Conservation (phyloP, 2,797 vertebrate species). For the Helostoma temminkii region DNA sequence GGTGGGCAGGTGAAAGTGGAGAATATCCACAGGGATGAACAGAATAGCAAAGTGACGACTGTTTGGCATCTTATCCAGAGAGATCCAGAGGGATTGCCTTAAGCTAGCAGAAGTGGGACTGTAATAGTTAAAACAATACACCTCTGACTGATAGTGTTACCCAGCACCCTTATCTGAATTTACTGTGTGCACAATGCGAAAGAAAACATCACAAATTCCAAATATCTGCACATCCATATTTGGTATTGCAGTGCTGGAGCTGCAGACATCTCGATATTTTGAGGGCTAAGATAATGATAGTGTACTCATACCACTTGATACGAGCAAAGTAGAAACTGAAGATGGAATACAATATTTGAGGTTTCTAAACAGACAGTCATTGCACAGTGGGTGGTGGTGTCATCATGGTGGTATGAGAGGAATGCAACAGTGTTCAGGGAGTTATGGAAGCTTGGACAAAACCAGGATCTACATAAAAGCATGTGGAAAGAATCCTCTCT, state of each 20-base stretch:
- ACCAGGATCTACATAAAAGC: slow-evolving; percentile 41
- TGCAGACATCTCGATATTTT: slow-evolving; percentile 27
- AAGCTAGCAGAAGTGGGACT: slow-evolving; percentile 8
- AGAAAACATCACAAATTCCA: slow-evolving; percentile 35
- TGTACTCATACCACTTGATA: slow-evolving; percentile 40
- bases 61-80: slow-evolving; percentile 26
- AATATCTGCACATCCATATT: slow-evolving; percentile 57
- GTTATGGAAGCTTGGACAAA: slow-evolving; percentile 35
- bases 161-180: slow-evolving; percentile 45
- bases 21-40: slow-evolving; percentile 20
- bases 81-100: slow-evolving; percentile 30
- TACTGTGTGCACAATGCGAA: slow-evolving; percentile 10
- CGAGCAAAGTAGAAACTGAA: slow-evolving; percentile 43
- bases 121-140: slow-evolving; percentile 35
- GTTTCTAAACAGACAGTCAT: slow-evolving; percentile 59
- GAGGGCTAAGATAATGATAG: slow-evolving; percentile 46
- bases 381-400: slow-evolving; percentile 39
- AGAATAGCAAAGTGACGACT: slow-evolving; percentile 10
- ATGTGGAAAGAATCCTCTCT: slow-evolving; percentile 57
- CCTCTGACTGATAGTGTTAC: slow-evolving; percentile 35
- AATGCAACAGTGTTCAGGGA: slow-evolving; percentile 50
- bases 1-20: slow-evolving; percentile 17
- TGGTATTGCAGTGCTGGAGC: slow-evolving; percentile 31
- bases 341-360: slow-evolving; percentile 58
- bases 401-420: slow-evolving; percentile 34